Conservation (phyloP, 2,797 vertebrate genomes). For the Enteromius thamalakanensis region DNA sequence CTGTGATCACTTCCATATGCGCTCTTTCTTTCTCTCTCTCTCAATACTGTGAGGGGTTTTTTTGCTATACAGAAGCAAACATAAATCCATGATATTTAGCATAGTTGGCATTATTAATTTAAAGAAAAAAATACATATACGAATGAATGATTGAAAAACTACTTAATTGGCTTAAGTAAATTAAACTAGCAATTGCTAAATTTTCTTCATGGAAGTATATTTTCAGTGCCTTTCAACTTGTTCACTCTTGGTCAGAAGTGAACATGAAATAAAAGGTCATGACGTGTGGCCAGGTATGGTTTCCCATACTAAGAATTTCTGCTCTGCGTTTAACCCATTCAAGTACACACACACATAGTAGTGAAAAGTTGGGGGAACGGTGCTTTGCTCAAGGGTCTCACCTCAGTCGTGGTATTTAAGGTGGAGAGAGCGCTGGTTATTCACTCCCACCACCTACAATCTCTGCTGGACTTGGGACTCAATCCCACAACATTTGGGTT, state of each 20-base stretch:
- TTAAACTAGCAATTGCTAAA: background rate
- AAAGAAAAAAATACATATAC: too few species aligned
- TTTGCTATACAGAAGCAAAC: background rate
- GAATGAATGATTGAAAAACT: background rate
- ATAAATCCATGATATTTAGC: constrained; percentile 1
- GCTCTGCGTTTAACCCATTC: too few species aligned
- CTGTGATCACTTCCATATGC: constrained; percentile 63
- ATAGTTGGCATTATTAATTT: background rate
- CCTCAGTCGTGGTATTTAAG: too few species aligned
- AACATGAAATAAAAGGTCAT: background rate
- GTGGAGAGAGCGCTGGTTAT: too few species aligned
- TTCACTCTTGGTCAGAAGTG: background rate
- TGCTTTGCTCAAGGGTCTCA: too few species aligned
- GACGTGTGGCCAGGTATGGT: too few species aligned
- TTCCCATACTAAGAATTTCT: too few species aligned
- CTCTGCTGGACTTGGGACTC: too few species aligned
- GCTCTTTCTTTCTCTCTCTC: constrained; percentile 7
- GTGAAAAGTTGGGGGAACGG: too few species aligned
- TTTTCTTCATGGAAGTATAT: background rate
- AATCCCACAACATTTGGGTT: too few species aligned
- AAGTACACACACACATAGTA: too few species aligned
- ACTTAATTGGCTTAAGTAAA: background rate
- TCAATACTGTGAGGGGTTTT: background rate
- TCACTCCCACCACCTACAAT: too few species aligned
- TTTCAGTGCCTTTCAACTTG: background rate